A percentile compares a stretch with the other conserved stretches of the same genome.
These are phyloP conservation scores for Tenthredo scrophulariae DNA, from an alignment of 2,888 invertebrate genomes.

Conservation along the genomic window DNA sequence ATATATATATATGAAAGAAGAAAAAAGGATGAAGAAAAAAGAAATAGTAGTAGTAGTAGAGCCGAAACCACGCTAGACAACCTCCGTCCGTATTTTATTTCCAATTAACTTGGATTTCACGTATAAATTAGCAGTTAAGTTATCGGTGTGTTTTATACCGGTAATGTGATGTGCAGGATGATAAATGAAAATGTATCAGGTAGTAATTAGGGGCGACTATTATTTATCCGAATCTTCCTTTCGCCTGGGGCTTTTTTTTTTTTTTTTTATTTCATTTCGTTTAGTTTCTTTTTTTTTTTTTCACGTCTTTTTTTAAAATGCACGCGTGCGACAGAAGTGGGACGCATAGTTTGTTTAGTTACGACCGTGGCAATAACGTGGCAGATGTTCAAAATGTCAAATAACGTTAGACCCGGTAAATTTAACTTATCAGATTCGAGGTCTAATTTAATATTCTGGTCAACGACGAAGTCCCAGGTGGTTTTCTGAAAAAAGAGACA, in stretches of 20 bases:
- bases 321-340: not conserved
- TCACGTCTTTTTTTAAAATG: not conserved
- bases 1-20: not conserved
- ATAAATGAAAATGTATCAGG: conserved; percentile 30
- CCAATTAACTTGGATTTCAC: conserved; percentile 47
- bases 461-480: not conserved
- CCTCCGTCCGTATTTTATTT: conserved; percentile 45
- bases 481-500: not conserved
- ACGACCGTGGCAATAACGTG: not conserved
- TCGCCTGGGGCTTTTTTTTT: not conserved
- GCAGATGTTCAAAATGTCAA: conserved; percentile 59
- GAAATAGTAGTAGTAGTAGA: not conserved
- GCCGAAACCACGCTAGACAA: conserved; percentile 12
- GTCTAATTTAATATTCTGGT: conserved; percentile 68
- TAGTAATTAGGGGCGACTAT: conserved; percentile 12
- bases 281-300: not conserved
- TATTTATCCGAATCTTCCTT: conserved; percentile 17
- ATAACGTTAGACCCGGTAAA: conserved; percentile 52
- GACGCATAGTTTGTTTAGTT: not conserved
- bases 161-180: not conserved
- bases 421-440: conserved; percentile 63
- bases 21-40: not conserved
- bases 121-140: conserved; percentile 52
- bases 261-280: not conserved
- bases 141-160: conserved; percentile 36